These are phyloP conservation scores for Notiomystis cincta DNA, from an alignment of 2,113 vertebrate genomes.

Conservation along the genomic window DNA sequence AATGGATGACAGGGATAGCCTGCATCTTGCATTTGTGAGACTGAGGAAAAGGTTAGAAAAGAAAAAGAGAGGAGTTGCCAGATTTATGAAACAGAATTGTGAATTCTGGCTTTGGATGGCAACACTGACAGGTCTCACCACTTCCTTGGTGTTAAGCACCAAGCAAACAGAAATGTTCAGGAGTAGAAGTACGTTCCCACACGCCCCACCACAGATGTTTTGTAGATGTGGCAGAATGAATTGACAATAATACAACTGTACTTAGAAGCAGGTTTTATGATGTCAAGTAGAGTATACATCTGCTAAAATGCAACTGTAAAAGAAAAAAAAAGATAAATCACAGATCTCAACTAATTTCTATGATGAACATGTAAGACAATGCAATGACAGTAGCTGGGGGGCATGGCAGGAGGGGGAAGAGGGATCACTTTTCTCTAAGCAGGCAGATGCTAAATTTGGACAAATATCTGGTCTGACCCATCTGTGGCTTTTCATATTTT, in stretches of 20 bases:
- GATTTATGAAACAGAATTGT: not conserved
- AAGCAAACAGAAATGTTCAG: not conserved
- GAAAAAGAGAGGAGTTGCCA: not conserved
- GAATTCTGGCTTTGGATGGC: not conserved
- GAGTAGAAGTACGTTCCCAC: rapidly evolving
- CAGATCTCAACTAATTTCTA: not conserved
- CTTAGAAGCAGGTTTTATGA: not conserved
- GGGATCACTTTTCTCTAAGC: not conserved
- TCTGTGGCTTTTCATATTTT: not conserved
- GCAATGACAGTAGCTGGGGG: not conserved
- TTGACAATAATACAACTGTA: not conserved
- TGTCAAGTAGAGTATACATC: not conserved
- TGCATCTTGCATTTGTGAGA: not conserved
- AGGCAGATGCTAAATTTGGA: not conserved
- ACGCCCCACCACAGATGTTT: not conserved
- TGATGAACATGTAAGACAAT: not conserved
- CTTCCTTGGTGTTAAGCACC: not conserved
- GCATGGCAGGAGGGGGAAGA: not conserved
- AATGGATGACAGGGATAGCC: not conserved
- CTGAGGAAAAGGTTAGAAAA: not conserved
- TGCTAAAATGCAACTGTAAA: not conserved
- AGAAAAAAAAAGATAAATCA: not conserved
- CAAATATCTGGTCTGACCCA: not conserved
- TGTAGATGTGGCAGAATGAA: not conserved
- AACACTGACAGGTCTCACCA: not conserved